phyloP scores from a whole-genome alignment of 2,113 vertebrate species.

The Puffinus mauretanicus region DNA sequence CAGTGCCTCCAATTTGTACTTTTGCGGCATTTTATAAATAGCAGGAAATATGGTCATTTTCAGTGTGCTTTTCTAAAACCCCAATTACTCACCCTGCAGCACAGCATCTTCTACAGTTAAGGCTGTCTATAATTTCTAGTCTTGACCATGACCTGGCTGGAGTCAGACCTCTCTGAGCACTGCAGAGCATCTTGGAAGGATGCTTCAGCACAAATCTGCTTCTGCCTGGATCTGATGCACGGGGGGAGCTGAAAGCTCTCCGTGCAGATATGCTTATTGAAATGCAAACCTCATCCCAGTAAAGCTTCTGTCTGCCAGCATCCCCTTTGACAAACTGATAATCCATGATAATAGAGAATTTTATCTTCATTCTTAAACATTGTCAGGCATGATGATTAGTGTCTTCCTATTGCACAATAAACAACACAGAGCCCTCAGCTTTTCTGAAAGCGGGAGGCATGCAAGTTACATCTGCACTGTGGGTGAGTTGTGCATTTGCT shows the following conservation, averaged over 20 bases:
- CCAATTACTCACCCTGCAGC: not conserved
- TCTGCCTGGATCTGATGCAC: not conserved
- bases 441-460: not conserved
- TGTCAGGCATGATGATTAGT: constrained; percentile 22
- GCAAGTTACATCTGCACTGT: not conserved
- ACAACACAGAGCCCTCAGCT: not conserved
- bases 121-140: not conserved
- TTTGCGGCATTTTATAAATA: not conserved
- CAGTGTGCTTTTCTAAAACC: not conserved
- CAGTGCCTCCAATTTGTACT: not conserved
- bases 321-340: constrained; percentile 54
- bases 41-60: not conserved
- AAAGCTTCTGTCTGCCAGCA: constrained; percentile 44
- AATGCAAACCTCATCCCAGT: constrained; percentile 52
- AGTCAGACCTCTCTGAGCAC: not conserved
- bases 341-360: constrained; percentile 47
- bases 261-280: constrained; percentile 36
- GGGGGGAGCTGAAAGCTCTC: constrained; percentile 1
- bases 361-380: constrained; percentile 49
- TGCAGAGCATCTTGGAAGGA: not conserved
- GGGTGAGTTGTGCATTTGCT: constrained; percentile 8
- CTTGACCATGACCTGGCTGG: not conserved
- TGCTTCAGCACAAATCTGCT: not conserved
- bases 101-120: not conserved
- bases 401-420: constrained; percentile 32